A percentile compares a stretch with the other conserved stretches of the same genome.
These are phyloP conservation scores for Hermetia illucens DNA, from an alignment of 1,140 invertebrate genomes.

Conservation along the genomic window DNA sequence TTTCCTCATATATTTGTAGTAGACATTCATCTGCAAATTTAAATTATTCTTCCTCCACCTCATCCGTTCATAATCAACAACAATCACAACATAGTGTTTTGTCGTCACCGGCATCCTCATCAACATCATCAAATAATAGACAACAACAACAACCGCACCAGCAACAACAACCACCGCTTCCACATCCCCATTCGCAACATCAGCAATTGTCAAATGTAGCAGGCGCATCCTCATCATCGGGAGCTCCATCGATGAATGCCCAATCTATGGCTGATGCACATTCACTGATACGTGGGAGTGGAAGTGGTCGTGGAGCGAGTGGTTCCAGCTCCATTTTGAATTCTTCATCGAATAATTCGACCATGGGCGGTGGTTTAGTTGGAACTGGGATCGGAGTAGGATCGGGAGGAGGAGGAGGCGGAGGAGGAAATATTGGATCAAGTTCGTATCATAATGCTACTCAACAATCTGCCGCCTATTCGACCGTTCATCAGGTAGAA, in stretches of 20 bases:
- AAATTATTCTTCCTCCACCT: not conserved
- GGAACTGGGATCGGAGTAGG: not conserved
- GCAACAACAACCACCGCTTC: too few species aligned
- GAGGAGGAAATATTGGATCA: not conserved
- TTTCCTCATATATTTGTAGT: too few species aligned
- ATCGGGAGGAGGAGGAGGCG: not conserved
- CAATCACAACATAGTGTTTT: not conserved
- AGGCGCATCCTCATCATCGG: too few species aligned
- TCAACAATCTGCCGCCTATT: not conserved
- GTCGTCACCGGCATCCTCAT: not conserved
- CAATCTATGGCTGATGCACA: too few species aligned
- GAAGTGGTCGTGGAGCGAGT: not conserved
- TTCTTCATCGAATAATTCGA: too few species aligned
- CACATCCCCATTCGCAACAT: too few species aligned
- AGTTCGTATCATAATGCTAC: slow-evolving; percentile 1
- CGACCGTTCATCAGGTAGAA: slow-evolving; percentile 1
- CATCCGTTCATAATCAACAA: not conserved
- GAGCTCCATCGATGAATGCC: too few species aligned
- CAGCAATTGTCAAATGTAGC: too few species aligned
- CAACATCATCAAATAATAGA: not conserved
- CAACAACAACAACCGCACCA: not conserved
- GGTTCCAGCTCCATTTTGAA: too few species aligned
- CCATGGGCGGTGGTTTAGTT: too few species aligned
- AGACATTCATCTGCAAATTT: not conserved
- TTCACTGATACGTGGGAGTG: too few species aligned